A percentile compares a stretch with the other conserved stretches of the same genome.
Conservation (phyloP, 2,113 vertebrate species). For the Arizona elegans region DNA sequence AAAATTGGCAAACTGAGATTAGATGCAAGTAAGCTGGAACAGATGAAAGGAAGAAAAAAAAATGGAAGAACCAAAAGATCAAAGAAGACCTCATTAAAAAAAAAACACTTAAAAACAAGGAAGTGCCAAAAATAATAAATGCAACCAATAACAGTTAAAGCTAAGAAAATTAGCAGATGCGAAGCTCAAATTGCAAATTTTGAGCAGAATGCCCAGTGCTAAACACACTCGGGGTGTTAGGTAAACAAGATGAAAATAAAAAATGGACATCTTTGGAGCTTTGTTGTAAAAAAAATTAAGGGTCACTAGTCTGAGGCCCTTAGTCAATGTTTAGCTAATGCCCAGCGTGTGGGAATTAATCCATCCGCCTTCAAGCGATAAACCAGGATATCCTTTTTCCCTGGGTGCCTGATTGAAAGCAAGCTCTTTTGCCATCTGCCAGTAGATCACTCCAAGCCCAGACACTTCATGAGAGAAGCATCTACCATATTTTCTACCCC, state of each 20-base stretch:
- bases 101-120: not conserved
- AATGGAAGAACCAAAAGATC: not conserved
- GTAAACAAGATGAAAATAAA: not conserved
- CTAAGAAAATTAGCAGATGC: not conserved
- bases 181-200: not conserved
- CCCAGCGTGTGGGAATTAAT: not conserved
- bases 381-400: constrained; percentile 11
- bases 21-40: not conserved
- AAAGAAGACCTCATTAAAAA: not conserved
- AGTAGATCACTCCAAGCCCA: not conserved
- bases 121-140: not conserved
- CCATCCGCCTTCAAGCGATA: not conserved
- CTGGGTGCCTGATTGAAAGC: not conserved
- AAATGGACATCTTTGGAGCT: not conserved
- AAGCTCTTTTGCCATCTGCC: not conserved
- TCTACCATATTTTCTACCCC: not conserved
- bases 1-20: not conserved
- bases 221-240: not conserved
- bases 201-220: not conserved
- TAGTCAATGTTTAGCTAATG: constrained; percentile 27
- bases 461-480: not conserved
- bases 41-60: not conserved
- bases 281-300: not conserved
- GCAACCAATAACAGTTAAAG: not conserved
- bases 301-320: constrained; percentile 3